Base-by-base conservation (phyloP, 2,888 invertebrate species). In the Drosophila kokeensis region DNA sequence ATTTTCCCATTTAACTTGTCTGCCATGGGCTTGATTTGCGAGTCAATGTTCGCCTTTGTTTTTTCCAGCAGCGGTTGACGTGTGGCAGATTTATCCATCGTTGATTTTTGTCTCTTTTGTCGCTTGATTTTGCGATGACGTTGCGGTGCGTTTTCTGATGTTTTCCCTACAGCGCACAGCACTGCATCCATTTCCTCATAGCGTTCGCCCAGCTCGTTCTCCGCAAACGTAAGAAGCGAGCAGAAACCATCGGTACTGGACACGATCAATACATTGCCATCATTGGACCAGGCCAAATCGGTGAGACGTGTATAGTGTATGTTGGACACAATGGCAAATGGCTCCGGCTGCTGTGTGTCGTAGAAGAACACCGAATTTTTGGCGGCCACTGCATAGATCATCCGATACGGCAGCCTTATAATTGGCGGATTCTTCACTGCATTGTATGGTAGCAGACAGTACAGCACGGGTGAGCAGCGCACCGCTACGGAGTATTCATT, bases 181-280 rank as follows among this genome's bases (percentile, higher is more conserved):
- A 87, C 91, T 92, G 72, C 93, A 83, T 82, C 88, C 53, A 83
- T 79, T 34, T 92, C 76, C 53, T 87, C 81, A 65, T 94, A 93
- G 60, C 93, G 92, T 64, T 94, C 92, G 78, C 98, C 98, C 18
- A 98, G 92, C 93, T 98, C 97, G 18, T 94, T 94, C 10, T 94
- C 93, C 38, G 95, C 94, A 92, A 98, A 97, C n/a, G 95, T 95
- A 29, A 98, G 94, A 60, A 98, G 94, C 0, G 98, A 96, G 92
- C 97, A 97, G 92, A 96, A 98, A 2, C 98, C 98, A 93, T 98
- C 98, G 0, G 97, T 97, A 18, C 98, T 98, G 4, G 97, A 97
- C 0, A 96, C 96, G 8, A 97, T 94, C 67, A 98, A 93, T 62
- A 96, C 93, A 69, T 94, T 93, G 1, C 98, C 98, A 94, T 98